These are phyloP conservation scores for Eulemur macaco DNA, from an alignment of 2,113 vertebrate genomes.

Conservation along the genomic window DNA sequence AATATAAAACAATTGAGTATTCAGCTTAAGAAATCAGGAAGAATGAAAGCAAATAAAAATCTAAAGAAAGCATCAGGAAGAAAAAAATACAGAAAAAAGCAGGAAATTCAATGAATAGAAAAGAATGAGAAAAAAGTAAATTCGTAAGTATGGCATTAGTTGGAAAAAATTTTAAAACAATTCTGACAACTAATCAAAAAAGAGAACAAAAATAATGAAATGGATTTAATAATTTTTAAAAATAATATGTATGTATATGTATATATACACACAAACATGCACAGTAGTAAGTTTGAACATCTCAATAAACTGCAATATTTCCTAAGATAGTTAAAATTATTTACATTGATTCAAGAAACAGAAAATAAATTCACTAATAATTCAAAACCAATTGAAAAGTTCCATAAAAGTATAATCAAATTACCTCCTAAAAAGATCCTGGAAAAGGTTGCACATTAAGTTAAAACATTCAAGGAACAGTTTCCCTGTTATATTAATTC, in stretches of 20 bases:
- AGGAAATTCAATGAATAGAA: not conserved
- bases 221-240: not conserved
- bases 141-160: not conserved
- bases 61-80: not conserved
- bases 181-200: not conserved
- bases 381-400: not conserved
- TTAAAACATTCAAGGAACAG: not conserved
- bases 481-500: not conserved
- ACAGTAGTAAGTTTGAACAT: not conserved
- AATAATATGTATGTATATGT: not conserved
- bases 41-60: not conserved
- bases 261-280: not conserved
- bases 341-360: not conserved
- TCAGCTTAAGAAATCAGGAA: not conserved
- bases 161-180: not conserved
- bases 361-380: not conserved
- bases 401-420: not conserved
- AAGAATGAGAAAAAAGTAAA: not conserved
- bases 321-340: not conserved
- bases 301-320: not conserved
- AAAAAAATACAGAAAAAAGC: not conserved
- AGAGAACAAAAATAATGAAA: not conserved
- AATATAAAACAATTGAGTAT: not conserved
- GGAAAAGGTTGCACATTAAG: not conserved
- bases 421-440: not conserved